Percentiles rank a stretch among this genome's conserved stretches.
Conservation (phyloP, 2,888 invertebrate species). For the Anorthoa munda region DNA sequence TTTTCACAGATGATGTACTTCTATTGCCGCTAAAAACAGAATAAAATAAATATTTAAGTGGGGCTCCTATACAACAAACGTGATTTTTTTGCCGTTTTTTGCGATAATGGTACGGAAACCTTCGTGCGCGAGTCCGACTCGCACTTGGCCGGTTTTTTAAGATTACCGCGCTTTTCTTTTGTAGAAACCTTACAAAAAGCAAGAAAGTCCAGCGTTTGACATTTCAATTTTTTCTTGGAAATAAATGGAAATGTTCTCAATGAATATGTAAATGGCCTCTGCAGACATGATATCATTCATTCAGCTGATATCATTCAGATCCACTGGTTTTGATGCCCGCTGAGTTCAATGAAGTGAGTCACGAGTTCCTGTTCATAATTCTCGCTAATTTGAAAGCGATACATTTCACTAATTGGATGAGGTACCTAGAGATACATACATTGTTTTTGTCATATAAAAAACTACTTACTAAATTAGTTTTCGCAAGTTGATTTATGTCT, state of each 20-base stretch:
- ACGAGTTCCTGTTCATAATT: conserved; percentile 48
- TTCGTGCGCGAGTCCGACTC: no score
- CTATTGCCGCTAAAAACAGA: no score
- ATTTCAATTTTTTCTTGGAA: conserved; percentile 11
- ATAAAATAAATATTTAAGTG: no score
- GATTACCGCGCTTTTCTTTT: neutral
- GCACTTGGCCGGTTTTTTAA: no score
- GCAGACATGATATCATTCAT: conserved; percentile 33
- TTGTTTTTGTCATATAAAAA: conserved; percentile 28
- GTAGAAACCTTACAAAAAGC: neutral
- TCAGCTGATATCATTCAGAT: conserved; percentile 42
- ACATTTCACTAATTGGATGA: conserved; percentile 54
- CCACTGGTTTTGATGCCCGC: conserved; percentile 31
- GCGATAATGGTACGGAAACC: no score
- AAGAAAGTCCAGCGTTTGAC: neutral
- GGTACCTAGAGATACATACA: conserved; percentile 11
- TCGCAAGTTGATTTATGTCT: conserved; percentile 19
- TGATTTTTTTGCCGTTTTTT: no score
- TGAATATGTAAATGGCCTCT: conserved; percentile 9
- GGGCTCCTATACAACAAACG: no score
- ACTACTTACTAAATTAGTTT: conserved; percentile 43
- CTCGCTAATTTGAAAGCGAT: conserved; percentile 48
- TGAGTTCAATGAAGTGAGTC: conserved; percentile 50
- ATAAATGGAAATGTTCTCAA: conserved; percentile 17
- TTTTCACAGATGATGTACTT: no score